These are phyloP conservation scores for Laterallus jamaicensis DNA, from an alignment of 2,113 vertebrate species.

Conservation along the genomic window DNA sequence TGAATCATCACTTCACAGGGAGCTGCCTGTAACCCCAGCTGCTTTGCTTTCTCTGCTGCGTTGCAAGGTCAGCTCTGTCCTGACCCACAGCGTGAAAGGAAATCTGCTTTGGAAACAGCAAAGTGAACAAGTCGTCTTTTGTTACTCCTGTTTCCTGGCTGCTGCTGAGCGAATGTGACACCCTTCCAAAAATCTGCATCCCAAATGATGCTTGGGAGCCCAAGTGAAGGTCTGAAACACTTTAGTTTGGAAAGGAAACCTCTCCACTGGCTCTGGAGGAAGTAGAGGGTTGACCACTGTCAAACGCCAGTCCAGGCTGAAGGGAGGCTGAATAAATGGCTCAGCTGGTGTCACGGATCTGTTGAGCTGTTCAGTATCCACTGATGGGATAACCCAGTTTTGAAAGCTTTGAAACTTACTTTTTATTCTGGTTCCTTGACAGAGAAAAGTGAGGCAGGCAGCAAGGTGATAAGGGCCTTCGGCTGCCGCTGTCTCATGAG, in stretches of 20 bases:
- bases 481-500: background rate
- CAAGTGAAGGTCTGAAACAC: background rate
- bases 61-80: background rate
- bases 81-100: background rate
- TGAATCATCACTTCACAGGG: background rate
- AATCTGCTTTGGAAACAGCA: conserved; percentile 20
- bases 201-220: background rate
- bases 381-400: background rate
- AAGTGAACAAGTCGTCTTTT: background rate
- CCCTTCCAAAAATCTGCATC: background rate
- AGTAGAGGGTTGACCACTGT: background rate
- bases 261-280: background rate
- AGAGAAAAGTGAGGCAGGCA: background rate
- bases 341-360: fast-evolving
- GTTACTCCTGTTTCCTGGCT: background rate
- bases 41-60: background rate
- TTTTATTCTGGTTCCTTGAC: background rate
- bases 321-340: background rate
- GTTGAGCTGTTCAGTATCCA: background rate
- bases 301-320: background rate
- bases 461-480: background rate
- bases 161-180: background rate
- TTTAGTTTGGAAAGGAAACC: background rate
- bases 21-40: background rate
- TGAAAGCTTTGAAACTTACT: background rate